Evolutionary conservation across 2,113 vertebrate genomes (phyloP), one percentile per base, ranked within the genome.

Genomic region (Gallinago paraguaiae): DNA sequence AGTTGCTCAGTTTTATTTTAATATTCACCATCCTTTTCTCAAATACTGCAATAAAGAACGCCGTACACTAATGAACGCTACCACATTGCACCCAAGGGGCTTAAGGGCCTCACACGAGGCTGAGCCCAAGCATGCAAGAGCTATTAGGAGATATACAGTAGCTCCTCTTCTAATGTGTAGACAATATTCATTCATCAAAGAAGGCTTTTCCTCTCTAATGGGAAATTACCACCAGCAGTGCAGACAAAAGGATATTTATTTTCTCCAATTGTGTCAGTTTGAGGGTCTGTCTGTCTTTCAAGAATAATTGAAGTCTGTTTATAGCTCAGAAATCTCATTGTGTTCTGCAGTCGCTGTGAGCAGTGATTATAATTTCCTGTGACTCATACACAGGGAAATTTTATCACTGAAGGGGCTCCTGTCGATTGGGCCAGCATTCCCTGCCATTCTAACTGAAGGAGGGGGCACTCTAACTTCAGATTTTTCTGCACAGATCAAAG

Each of bases 231-330:
- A 95, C 92, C 91, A 94, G 92, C 88, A 81, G 90, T 72, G 89
- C 87, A 92, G 92, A 93, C 87, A 96, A 93, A 97, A 96, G 86
- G 87, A 87, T 88, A 88, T 97, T 96, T 96, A 87, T 94, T 93
- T 96, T 95, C 86, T 91, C 61, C 75, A 79, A 7, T 88, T 1
- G 5, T 88, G 86, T 86, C 92, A 72, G 80, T 95, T 84, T 82
- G 93, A 89, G 86, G 59, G 77, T 89, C 90, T 85, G 88, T 93
- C 93, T 83, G 81, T 96, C 94, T 96, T 90, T 87, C 81, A 93
- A 72, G 75, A 91, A 90, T 94, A 96, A 95, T 54, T 91, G 94
- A 84, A 90, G 86, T 81, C 82, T 95, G 70, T 96, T 91, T 95
- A 85, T 87, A 96, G 92, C 89, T 92, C 82, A 92, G 89, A 87